Evolutionary conservation across 2,113 vertebrate species (phyloP).

Genomic region (Zosterops japonicus): DNA sequence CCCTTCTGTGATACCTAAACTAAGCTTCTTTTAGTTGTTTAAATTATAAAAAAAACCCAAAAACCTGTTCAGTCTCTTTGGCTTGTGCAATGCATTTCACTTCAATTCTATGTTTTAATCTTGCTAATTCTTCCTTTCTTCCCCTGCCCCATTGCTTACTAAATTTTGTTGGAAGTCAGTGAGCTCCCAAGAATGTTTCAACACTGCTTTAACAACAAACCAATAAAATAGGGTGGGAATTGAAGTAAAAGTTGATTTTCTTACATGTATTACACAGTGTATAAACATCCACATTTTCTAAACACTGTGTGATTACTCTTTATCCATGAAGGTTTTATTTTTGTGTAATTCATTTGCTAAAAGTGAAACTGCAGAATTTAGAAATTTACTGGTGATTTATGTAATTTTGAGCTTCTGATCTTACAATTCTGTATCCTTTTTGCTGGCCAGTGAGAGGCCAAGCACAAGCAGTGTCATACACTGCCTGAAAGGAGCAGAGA

Average conservation of each 20-base stretch:
- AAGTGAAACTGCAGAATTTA: not conserved
- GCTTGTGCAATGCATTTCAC: not conserved
- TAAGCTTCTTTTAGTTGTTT: not conserved
- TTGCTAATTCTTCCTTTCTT: not conserved
- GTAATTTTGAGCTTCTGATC: not conserved
- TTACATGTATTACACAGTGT: not conserved
- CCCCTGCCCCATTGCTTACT: not conserved
- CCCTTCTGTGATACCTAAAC: not conserved
- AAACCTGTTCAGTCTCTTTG: not conserved
- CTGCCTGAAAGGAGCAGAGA: not conserved
- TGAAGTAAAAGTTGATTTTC: not conserved
- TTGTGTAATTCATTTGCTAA: not conserved
- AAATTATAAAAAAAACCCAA: not conserved
- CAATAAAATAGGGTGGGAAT: not conserved
- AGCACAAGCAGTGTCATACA: not conserved
- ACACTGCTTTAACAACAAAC: rapidly evolving
- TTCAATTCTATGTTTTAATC: not conserved
- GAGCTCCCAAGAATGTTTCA: not conserved
- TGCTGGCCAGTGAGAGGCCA: not conserved
- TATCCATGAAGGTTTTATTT: not conserved
- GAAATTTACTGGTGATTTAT: not conserved
- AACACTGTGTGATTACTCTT: not conserved
- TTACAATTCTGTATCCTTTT: not conserved
- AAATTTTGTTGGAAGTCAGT: not conserved
- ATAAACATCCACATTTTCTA: not conserved